Percentiles rank a stretch among this genome's conserved stretches.
These are phyloP conservation scores for Tringa solitaria DNA, from an alignment of 2,113 vertebrate species.

Conservation along the genomic window DNA sequence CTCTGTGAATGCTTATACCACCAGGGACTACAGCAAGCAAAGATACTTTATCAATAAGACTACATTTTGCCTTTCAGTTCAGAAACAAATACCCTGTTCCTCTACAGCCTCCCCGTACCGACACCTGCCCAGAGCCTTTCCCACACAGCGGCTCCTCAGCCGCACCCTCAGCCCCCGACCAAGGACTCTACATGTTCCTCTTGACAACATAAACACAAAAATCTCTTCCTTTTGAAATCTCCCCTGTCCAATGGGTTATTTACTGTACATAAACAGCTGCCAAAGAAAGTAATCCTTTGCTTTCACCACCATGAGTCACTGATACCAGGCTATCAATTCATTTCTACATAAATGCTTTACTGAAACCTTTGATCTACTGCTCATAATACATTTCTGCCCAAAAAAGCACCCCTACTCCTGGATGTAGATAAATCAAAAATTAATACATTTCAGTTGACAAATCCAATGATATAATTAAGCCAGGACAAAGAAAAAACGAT, in stretches of 20 bases:
- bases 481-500: background rate
- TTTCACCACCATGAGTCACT: background rate
- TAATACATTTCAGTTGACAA: slow-evolving; percentile 19
- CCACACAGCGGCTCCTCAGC: background rate
- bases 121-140: background rate
- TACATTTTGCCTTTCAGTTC: background rate
- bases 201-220: slow-evolving; percentile 11
- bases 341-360: background rate
- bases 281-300: slow-evolving; percentile 36
- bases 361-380: background rate
- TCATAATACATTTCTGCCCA: background rate
- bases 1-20: background rate
- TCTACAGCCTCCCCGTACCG: background rate
- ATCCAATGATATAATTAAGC: slow-evolving; percentile 7
- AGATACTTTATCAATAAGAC: background rate
- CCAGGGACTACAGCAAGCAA: background rate
- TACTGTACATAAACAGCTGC: slow-evolving; percentile 2
- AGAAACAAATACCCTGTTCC: background rate
- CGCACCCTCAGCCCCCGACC: background rate
- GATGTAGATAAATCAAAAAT: background rate
- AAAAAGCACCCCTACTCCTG: background rate
- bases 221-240: background rate
- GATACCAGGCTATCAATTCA: background rate
- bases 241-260: background rate
- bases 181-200: background rate